These are phyloP conservation scores for Microplitis demolitor DNA, from an alignment of 1,140 invertebrate species.

Conservation along the genomic window DNA sequence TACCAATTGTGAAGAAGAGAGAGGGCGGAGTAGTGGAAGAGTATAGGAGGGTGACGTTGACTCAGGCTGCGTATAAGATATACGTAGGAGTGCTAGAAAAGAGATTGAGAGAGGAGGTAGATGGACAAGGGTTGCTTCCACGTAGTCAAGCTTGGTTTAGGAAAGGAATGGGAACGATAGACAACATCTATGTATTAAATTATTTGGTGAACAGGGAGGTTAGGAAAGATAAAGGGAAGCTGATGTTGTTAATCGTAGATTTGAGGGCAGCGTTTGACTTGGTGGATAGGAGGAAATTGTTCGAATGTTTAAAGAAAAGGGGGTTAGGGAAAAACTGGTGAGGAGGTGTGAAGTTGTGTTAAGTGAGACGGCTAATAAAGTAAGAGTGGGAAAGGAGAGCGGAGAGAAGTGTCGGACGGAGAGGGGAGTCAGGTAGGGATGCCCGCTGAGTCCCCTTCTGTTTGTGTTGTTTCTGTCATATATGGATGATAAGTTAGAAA, in stretches of 20 bases:
- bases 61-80: not conserved
- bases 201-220: not conserved
- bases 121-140: not conserved
- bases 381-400: not conserved
- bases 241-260: too few species aligned
- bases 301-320: not conserved
- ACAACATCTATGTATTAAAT: not conserved
- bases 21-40: not conserved
- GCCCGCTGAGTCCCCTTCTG: not conserved
- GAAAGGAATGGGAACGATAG: not conserved
- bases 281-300: not conserved
- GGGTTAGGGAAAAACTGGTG: not conserved
- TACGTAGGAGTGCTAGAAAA: not conserved
- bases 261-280: not conserved
- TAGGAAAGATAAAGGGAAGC: not conserved
- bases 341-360: not conserved
- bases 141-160: not conserved
- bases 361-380: not conserved
- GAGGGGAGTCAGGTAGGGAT: constrained; percentile 6
- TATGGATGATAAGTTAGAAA: constrained; percentile 11
- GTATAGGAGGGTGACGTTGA: not conserved
- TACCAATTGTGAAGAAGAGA: not conserved
- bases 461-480: not conserved
- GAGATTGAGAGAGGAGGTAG: not conserved
- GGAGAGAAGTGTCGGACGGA: too few species aligned